phyloP scores from a whole-genome alignment of 2,888 invertebrate genomes.

The Drosophila testacea region DNA sequence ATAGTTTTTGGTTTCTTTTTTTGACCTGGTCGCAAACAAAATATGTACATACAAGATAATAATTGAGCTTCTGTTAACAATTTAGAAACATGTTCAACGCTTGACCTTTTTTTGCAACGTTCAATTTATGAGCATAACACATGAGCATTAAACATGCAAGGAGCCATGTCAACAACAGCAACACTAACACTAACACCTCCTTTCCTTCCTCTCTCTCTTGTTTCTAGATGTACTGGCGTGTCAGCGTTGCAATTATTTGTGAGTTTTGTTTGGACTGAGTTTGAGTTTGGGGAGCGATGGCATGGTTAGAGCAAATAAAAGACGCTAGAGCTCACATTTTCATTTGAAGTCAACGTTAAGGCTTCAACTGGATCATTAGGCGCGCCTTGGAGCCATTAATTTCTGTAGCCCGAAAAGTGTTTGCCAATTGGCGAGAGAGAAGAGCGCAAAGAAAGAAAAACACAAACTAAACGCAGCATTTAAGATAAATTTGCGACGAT shows the following conservation, averaged over 20 bases:
- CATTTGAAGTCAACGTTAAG: constrained; percentile 58
- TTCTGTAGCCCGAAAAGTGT: constrained; percentile 68
- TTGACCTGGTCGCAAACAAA: constrained; percentile 5
- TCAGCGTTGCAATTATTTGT: constrained; percentile 75
- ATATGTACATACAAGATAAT: constrained; percentile 34
- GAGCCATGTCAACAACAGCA: constrained; percentile 60
- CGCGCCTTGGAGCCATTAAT: constrained; percentile 72
- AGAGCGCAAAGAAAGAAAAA: constrained; percentile 32
- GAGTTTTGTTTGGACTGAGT: constrained; percentile 40
- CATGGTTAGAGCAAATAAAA: constrained; percentile 73
- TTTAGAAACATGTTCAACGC: constrained; percentile 63
- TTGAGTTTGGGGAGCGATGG: constrained; percentile 28
- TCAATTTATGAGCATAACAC: constrained; percentile 65
- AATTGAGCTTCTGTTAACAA: constrained; percentile 57
- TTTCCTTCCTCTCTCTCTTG: background rate
- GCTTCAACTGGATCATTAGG: constrained; percentile 71
- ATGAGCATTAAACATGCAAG: constrained; percentile 67
- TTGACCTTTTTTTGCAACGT: constrained; percentile 66
- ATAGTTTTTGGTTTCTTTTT: background rate
- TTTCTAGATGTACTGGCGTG: constrained; percentile 52
- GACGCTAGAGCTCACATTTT: constrained; percentile 65
- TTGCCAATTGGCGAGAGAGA: constrained; percentile 57
- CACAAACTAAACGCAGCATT: constrained; percentile 73
- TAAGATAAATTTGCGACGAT: constrained; percentile 76
- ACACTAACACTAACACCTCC: constrained; percentile 7